Evolutionary conservation across 2,888 invertebrate genomes (phyloP).

Genomic region (Mesorhabditis belari): DNA sequence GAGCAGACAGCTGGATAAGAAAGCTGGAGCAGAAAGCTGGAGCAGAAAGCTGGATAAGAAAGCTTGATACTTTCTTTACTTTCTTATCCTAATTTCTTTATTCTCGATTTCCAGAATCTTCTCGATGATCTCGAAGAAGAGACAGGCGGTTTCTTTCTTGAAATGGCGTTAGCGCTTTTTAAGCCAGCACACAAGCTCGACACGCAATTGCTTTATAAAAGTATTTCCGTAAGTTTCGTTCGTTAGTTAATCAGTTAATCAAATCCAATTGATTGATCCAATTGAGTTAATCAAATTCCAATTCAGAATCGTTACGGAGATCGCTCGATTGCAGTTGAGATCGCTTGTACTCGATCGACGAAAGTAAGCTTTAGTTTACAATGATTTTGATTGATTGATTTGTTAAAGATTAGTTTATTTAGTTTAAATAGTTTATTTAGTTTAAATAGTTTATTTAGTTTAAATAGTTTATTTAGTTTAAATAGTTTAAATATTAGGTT

Average conservation of each 20-base stretch:
- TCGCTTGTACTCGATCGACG: slow-evolving; percentile 49
- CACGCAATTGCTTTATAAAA: slow-evolving; percentile 53
- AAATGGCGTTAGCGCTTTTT: slow-evolving; percentile 53
- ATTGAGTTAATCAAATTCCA: no score
- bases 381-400: no score
- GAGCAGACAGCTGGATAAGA: no score
- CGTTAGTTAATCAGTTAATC: no score
- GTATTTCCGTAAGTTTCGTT: slow-evolving; percentile 47
- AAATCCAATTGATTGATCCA: no score
- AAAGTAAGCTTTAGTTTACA: slow-evolving; percentile 33
- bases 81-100: background rate
- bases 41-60: no score
- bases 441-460: no score
- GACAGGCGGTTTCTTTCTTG: slow-evolving; percentile 55
- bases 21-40: no score
- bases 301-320: slow-evolving; percentile 42
- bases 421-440: no score
- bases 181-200: slow-evolving; percentile 53
- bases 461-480: no score
- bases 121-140: slow-evolving; percentile 55
- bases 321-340: slow-evolving; percentile 50
- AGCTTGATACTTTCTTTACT: no score
- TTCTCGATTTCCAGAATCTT: slow-evolving; percentile 48
- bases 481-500: no score
- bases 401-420: background rate